phyloP scores from a whole-genome alignment of 1,140 invertebrate genomes.

The Macrocentrus cingulum region DNA sequence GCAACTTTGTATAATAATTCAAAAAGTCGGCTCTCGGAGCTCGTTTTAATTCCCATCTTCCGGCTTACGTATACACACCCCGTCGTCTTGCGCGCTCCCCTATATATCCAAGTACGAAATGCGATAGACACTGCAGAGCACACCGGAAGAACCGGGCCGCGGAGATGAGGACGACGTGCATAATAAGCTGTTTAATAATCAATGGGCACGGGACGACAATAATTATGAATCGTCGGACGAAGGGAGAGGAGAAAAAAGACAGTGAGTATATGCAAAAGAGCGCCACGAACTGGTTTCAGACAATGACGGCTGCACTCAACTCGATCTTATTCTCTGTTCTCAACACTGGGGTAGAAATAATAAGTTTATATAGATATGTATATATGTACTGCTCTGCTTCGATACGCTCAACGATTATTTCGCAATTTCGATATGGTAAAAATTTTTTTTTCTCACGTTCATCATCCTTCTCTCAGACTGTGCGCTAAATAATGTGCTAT shows the following conservation, averaged over 20 bases:
- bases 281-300: slow-evolving; percentile 55
- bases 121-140: not conserved
- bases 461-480: too few species aligned
- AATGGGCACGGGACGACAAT: slow-evolving; percentile 51
- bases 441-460: not conserved
- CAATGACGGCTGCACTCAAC: slow-evolving; percentile 43
- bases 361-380: slow-evolving; percentile 35
- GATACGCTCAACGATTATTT: slow-evolving; percentile 6
- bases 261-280: slow-evolving; percentile 51
- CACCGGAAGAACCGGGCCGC: not conserved
- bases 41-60: slow-evolving; percentile 16
- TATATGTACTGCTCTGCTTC: not conserved
- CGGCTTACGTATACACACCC: not conserved
- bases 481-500: too few species aligned
- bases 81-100: not conserved
- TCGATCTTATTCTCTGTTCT: slow-evolving; percentile 10
- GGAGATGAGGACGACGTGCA: slow-evolving; percentile 29
- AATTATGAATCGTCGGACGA: slow-evolving; percentile 46
- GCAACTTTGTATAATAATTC: too few species aligned
- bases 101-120: not conserved
- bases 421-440: slow-evolving; percentile 3
- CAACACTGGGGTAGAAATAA: slow-evolving; percentile 14
- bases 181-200: slow-evolving; percentile 58
- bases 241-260: slow-evolving; percentile 31
- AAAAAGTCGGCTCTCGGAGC: not conserved